Evolutionary conservation across 2,113 vertebrate species (phyloP), one percentile per base, ranked within the genome.

Genomic region (Microcebus murinus): DNA sequence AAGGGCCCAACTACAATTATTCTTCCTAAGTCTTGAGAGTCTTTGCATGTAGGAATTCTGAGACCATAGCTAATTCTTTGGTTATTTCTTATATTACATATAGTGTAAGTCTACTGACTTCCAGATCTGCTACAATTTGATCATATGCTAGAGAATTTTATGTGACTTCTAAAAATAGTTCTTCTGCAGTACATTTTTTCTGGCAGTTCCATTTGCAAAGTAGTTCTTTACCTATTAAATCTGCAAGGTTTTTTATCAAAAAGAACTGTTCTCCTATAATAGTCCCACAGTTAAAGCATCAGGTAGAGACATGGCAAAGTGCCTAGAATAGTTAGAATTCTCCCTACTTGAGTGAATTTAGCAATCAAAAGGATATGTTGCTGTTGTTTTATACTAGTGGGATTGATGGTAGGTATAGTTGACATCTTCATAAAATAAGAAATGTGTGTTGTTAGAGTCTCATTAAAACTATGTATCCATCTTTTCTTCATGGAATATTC

Each of bases 61-160:
- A 92, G 59, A 96, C 93, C 96, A 94, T 93, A 96, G 59, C 86
- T 88, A 96, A 97, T 97, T 94, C 95, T 94, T 92, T 87, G 70
- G 88, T 92, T 92, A 91, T 92, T 97, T 98, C 73, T 93, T 94
- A 67, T 97, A 95, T 97, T 96, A 97, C 92, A 76, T 76, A 91
- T 36, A 90, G 36, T 96, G 2, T 93, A 96, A 93, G 89, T 88
- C 93, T 91, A 88, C 91, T 86, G 86, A 96, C 95, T 96, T 96
- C 57, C 67, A 92, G 52, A 96, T 87, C 42, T 57, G 71, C 82
- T 94, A 52, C 94, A 97, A 91, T 96, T 95, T 97, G 91, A 97
- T 91, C 81, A 73, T 90, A 91, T 91, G 85, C 59, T 71, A 45
- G 20, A 87, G 71, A 95, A 96, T 90, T 97, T 97, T 96, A 88